Base-by-base conservation (phyloP, 2,888 invertebrate species). In the Thyatira batis region DNA sequence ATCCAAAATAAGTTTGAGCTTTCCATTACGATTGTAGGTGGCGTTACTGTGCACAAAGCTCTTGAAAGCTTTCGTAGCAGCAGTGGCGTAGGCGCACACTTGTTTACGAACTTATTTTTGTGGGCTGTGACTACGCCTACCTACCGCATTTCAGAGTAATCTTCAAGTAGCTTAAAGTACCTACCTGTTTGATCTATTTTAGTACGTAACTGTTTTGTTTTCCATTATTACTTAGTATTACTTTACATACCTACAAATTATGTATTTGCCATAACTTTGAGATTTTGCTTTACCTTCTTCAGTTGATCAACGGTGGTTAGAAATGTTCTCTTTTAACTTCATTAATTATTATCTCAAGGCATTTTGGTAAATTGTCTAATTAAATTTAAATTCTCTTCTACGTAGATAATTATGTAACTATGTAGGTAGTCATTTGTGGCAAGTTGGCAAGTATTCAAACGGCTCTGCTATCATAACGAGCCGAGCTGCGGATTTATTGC, bases 371-470 rank as follows among this genome's bases (percentile, higher is more conserved):
- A 45, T 20, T 44, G 4, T 20, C 20, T 44, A 20, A 44, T 10
- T 20, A n/a, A 20, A 17, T 8, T 8, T 8, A 11, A 44, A 9
- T 45, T 4, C 11, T 5, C 45, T 2, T 45, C 13, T 23, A 45
- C 45, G 45, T 45, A 45, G 45, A 9, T 23, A 49, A 44, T 27
- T 51, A 56, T 52, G 49, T 55, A 62, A 52, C 53, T 58, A 71
- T 60, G 65, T 70, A 57, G 60, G 67, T 63, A 71, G 68, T 73
- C 67, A 82, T 84, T 84, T 80, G 80, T 73, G 64, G 70, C 74
- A 74, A 72, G 78, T 87, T 89, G 89, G 89, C 89, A 86, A 72
- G 69, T 72, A 82, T 82, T 87, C 89, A 89, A 88, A 86, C 83
- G 83, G 75, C 74, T 77, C 78, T 71, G 73, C 76, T 78, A 79